Percentiles rank a stretch among this genome's conserved stretches.
These are phyloP conservation scores for Cosmia pyralina DNA, from an alignment of 2,888 invertebrate genomes.

Conservation along the genomic window DNA sequence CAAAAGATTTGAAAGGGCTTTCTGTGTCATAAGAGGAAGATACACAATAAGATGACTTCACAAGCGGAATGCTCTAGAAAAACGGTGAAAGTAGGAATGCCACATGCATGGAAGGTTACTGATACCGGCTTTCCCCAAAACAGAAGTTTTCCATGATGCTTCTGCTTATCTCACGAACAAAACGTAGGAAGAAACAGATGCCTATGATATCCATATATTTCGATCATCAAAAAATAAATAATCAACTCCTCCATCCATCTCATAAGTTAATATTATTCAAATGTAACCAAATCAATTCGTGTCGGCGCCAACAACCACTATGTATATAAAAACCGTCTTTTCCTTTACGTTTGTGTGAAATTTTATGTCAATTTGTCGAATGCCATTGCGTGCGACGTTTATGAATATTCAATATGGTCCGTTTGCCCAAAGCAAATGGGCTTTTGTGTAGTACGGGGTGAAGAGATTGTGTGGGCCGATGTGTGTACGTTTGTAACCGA, in stretches of 20 bases:
- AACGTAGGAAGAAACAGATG: neutral
- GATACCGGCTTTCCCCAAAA: neutral
- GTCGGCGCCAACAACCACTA: conserved; percentile 69
- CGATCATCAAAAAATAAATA: conserved; percentile 45
- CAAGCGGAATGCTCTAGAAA: neutral
- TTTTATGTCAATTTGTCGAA: conserved; percentile 87
- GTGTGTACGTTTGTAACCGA: conserved; percentile 39
- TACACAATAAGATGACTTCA: neutral
- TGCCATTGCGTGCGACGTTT: conserved; percentile 73
- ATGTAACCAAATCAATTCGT: conserved; percentile 79
- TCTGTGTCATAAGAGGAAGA: neutral
- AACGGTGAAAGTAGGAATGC: neutral
- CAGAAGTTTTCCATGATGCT: neutral
- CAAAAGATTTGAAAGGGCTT: neutral
- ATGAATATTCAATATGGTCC: conserved; percentile 86
- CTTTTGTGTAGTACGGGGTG: conserved; percentile 57
- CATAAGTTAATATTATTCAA: conserved; percentile 72
- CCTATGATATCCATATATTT: neutral
- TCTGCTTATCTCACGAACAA: too few species aligned
- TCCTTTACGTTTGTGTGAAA: conserved; percentile 86
- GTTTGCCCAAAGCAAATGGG: conserved; percentile 69
- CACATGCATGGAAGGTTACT: neutral
- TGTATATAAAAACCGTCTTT: conserved; percentile 72
- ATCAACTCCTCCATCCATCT: conserved; percentile 42
- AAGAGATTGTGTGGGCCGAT: conserved; percentile 51